phyloP scores from a whole-genome alignment of 2,888 invertebrate genomes.

The Gortyna flavago region DNA sequence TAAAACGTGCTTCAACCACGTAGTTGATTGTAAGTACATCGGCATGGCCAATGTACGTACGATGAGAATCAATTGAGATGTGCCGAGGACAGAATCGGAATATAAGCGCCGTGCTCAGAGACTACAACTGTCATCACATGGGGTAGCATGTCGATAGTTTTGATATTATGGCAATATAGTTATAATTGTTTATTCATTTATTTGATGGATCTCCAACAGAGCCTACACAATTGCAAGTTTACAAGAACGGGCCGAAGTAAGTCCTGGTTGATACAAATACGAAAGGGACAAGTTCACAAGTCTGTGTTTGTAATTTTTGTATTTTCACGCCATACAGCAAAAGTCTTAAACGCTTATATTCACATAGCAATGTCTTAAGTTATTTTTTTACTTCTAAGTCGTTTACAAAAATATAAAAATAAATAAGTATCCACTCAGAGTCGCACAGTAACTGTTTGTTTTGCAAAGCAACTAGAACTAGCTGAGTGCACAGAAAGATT shows the following conservation, averaged over 20 bases:
- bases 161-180: background rate
- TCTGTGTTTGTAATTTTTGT: background rate
- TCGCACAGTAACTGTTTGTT: background rate
- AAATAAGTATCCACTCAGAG: background rate
- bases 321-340: background rate
- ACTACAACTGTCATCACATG: constrained; percentile 24
- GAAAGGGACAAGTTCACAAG: background rate
- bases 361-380: background rate
- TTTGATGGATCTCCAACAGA: no score
- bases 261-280: background rate
- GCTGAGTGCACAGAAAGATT: background rate
- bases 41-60: constrained; percentile 25
- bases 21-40: constrained; percentile 17
- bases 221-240: background rate
- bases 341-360: background rate
- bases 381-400: background rate
- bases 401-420: background rate
- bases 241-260: background rate
- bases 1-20: background rate
- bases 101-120: constrained; percentile 53
- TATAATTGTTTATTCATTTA: background rate
- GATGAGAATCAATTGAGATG: constrained; percentile 60
- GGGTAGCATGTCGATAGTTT: constrained; percentile 25
- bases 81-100: constrained; percentile 52
- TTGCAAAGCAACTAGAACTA: background rate